A percentile compares a stretch with the other conserved stretches of the same genome.
Evolutionary conservation across 2,113 vertebrate species (phyloP).

Genomic region (Ifrita kowaldi): DNA sequence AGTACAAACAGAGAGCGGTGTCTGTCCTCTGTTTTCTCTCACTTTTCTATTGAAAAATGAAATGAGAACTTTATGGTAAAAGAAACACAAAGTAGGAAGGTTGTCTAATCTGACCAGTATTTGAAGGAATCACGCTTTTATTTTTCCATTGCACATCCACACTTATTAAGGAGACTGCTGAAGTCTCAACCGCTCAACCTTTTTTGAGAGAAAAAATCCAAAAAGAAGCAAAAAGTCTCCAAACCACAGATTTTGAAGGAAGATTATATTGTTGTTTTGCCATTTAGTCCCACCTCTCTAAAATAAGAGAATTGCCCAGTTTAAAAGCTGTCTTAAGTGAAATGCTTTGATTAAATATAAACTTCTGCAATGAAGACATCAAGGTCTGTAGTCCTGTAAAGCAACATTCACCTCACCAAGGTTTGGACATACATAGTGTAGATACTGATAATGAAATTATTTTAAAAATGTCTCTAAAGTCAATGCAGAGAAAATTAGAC

Average conservation of each 20-base stretch:
- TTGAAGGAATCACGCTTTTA: neutral
- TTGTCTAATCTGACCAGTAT: neutral
- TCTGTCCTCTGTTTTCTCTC: neutral
- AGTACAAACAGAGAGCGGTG: neutral
- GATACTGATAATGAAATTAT: neutral
- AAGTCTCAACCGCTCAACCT: neutral
- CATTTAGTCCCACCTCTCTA: neutral
- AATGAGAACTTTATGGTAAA: neutral
- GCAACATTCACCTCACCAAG: neutral
- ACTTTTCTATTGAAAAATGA: neutral
- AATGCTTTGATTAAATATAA: neutral
- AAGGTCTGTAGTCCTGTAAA: neutral
- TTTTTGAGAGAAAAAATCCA: neutral
- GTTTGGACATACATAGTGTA: rapidly evolving
- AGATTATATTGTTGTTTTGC: neutral
- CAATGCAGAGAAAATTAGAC: neutral
- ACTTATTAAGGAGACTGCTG: neutral
- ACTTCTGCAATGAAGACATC: neutral
- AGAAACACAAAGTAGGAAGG: neutral
- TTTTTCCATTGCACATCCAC: neutral
- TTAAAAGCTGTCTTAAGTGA: neutral
- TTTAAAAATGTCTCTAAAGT: neutral
- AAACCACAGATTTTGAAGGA: neutral
- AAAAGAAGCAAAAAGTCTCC: neutral
- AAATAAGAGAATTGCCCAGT: neutral